phyloP scores from a whole-genome alignment of 2,888 invertebrate genomes.

The Cataglyphis altisquamis region DNA sequence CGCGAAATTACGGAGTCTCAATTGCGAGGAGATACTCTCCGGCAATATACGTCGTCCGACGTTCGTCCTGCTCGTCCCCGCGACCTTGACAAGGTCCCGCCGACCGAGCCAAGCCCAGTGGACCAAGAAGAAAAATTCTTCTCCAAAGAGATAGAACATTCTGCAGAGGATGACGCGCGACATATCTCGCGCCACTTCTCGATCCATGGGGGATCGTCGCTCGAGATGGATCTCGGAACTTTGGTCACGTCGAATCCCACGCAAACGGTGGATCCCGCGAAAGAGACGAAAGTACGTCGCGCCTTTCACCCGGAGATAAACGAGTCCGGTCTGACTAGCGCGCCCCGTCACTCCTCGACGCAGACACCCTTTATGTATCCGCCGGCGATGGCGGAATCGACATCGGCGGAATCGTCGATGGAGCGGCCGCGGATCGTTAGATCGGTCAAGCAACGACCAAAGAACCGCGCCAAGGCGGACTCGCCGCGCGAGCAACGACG shows the following conservation, averaged over 20 bases:
- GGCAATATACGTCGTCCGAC: slow-evolving; percentile 15
- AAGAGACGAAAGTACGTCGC: neutral
- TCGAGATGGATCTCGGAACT: neutral
- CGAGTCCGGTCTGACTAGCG: slow-evolving; percentile 60
- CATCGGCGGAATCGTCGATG: slow-evolving; percentile 63
- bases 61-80: neutral
- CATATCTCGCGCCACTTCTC: slow-evolving; percentile 3
- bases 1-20: neutral
- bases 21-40: neutral
- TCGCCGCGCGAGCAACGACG: slow-evolving; percentile 84
- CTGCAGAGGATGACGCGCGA: slow-evolving; percentile 17
- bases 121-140: neutral
- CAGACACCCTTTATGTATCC: slow-evolving; percentile 60
- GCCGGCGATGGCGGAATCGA: neutral
- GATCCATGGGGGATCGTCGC: neutral
- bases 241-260: neutral
- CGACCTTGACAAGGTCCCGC: slow-evolving; percentile 41
- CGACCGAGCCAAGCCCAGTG: neutral
- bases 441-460: slow-evolving; percentile 77
- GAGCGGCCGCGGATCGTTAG: slow-evolving; percentile 74
- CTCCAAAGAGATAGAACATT: neutral
- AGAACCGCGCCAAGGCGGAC: slow-evolving; percentile 77
- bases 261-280: neutral
- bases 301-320: slow-evolving; percentile 55
- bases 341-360: slow-evolving; percentile 72